Evolutionary conservation across 2,888 invertebrate genomes (phyloP).

Genomic region (Chelonus formosanus): DNA sequence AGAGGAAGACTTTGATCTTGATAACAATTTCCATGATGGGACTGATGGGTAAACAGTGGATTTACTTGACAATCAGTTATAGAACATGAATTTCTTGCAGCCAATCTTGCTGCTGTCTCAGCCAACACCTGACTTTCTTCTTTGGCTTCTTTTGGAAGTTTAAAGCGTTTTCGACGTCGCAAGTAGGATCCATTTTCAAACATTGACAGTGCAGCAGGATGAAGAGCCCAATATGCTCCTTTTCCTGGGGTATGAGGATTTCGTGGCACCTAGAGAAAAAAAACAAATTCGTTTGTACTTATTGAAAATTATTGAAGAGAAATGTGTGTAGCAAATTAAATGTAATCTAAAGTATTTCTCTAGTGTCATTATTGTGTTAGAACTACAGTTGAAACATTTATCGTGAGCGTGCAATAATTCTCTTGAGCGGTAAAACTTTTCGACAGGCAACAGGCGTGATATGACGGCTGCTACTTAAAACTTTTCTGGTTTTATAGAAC

Average conservation of each 20-base stretch:
- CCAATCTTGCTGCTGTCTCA: conserved; percentile 36
- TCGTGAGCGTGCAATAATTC: conserved; percentile 7
- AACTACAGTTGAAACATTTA: background rate
- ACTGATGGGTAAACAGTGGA: conserved; percentile 61
- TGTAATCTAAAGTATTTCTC: background rate
- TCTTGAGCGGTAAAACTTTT: conserved; percentile 23
- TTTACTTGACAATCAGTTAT: conserved; percentile 43
- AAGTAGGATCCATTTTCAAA: conserved; percentile 88
- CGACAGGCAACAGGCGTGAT: conserved; percentile 25
- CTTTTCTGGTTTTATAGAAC: background rate
- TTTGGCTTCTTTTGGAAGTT: conserved; percentile 78
- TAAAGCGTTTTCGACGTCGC: conserved; percentile 82
- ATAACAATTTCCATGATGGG: conserved; percentile 52
- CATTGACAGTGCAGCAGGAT: conserved; percentile 83
- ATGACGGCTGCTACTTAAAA: conserved; percentile 19
- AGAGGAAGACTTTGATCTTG: conserved; percentile 43
- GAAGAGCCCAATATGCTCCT: conserved; percentile 85
- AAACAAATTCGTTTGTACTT: background rate
- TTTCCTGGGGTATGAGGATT: conserved; percentile 82
- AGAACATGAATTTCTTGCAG: conserved; percentile 28
- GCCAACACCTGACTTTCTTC: conserved; percentile 67
- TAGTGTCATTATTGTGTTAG: background rate
- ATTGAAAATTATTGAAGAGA: too few relatives aligned
- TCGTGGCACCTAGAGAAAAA: conserved; percentile 71
- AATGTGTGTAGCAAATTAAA: too few relatives aligned